Percentiles rank a stretch among this genome's conserved stretches.
phyloP scores from a whole-genome alignment of 2,113 vertebrate species.

The Triplophysa dalaica region DNA sequence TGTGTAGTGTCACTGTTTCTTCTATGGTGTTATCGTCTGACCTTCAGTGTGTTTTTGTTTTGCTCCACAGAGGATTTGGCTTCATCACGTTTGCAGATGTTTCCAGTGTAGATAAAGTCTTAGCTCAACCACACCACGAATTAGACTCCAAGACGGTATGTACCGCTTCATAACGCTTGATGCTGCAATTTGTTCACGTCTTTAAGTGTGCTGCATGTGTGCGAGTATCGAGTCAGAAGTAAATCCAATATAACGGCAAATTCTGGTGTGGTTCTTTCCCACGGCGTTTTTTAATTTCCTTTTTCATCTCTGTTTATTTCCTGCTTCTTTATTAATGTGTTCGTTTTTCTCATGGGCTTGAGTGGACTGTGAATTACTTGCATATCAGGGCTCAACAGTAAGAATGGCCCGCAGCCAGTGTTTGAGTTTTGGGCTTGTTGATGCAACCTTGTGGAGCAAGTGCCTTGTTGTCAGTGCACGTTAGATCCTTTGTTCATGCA shows the following conservation, averaged over 20 bases:
- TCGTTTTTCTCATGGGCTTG: not conserved
- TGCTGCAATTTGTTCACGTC: not conserved
- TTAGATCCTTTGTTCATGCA: too few species aligned
- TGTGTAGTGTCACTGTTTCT: not conserved
- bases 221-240: not conserved
- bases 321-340: slow-evolving; percentile 10
- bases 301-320: slow-evolving; percentile 17
- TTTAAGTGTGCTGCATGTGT: not conserved
- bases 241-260: not conserved
- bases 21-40: not conserved
- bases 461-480: too few species aligned
- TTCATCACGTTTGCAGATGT: slow-evolving; percentile 89
- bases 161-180: slow-evolving; percentile 41
- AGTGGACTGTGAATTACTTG: slow-evolving; percentile 22
- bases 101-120: slow-evolving; percentile 90
- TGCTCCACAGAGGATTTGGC: slow-evolving; percentile 83
- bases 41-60: slow-evolving; percentile 53
- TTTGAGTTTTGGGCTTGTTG: too few species aligned
- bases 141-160: slow-evolving; percentile 93
- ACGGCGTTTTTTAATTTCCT: slow-evolving; percentile 31
- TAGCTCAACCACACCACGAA: slow-evolving; percentile 89
- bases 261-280: slow-evolving; percentile 5
- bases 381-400: not conserved
- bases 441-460: too few species aligned
- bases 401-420: not conserved